Evolutionary conservation across 2,113 vertebrate species (phyloP).

Genomic region (Oryzias javanicus): DNA sequence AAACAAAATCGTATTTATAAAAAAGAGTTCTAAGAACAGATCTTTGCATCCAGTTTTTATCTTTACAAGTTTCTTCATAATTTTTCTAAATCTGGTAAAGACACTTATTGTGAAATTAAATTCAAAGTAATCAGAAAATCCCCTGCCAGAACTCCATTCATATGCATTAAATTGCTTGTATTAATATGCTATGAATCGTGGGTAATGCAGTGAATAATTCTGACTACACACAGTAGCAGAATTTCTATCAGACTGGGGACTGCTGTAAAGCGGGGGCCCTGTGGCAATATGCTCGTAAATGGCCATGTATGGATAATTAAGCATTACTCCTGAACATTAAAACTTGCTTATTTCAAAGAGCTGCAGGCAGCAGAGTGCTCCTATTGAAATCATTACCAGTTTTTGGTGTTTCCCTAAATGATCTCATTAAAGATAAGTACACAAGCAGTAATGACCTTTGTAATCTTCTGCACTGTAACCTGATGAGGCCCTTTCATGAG

Average conservation of each 20-base stretch:
- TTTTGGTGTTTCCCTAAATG: conserved; percentile 42
- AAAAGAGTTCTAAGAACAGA: conserved; percentile 45
- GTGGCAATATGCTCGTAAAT: conserved; percentile 91
- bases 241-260: conserved; percentile 86
- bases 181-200: conserved; percentile 95
- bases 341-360: conserved; percentile 80
- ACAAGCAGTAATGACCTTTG: conserved; percentile 45
- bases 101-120: conserved; percentile 97
- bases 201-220: conserved; percentile 90
- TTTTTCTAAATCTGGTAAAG: conserved; percentile 59
- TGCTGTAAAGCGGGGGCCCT: conserved; percentile 82
- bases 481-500: conserved; percentile 38
- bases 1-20: conserved; percentile 72
- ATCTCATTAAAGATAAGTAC: conserved; percentile 57
- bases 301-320: conserved; percentile 86
- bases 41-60: conserved; percentile 17
- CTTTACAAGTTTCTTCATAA: conserved; percentile 25
- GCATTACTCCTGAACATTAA: conserved; percentile 84
- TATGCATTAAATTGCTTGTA: conserved; percentile 99
- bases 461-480: conserved; percentile 27
- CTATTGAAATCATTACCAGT: conserved; percentile 62
- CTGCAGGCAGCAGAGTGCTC: conserved; percentile 69
- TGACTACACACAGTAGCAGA: conserved; percentile 90
- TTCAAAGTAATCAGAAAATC: conserved; percentile 95
- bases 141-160: conserved; percentile 95